Conservation (phyloP, 2,113 vertebrate species). For the Thermophis baileyi region DNA sequence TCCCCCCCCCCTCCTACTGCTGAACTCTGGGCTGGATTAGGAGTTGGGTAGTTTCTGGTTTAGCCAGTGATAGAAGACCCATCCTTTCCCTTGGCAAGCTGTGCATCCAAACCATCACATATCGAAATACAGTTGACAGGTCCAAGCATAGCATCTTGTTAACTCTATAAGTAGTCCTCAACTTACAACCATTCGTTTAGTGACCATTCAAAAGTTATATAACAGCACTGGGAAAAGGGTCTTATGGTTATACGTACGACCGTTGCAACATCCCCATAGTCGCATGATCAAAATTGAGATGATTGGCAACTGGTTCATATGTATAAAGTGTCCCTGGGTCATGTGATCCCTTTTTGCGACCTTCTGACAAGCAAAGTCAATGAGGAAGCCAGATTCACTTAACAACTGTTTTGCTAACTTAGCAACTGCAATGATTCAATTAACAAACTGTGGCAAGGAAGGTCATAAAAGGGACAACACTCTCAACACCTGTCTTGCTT, state of each 20-base stretch:
- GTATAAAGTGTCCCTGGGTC: background rate
- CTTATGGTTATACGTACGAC: rapidly evolving
- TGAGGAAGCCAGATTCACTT: background rate
- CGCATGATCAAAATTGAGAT: background rate
- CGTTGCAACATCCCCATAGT: background rate
- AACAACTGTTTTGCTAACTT: background rate
- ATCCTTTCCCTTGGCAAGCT: background rate
- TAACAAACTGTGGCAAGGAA: background rate
- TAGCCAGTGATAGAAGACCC: background rate
- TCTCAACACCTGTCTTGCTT: background rate
- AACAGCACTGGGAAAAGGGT: background rate
- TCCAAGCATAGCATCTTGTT: background rate
- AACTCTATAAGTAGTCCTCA: background rate
- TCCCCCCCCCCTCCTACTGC: background rate
- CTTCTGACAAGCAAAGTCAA: background rate
- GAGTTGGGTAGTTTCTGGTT: background rate
- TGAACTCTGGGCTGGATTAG: background rate
- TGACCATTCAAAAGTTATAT: background rate
- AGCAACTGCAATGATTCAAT: background rate
- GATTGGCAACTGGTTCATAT: background rate
- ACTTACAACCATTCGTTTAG: background rate
- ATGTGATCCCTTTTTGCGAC: background rate
- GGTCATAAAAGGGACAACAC: background rate
- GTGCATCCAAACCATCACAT: background rate
- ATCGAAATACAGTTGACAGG: background rate